Evolutionary conservation across 35 echinoderm and acorn worm species (phyloP), one percentile per base, ranked within the genome.

Genomic region (Eucidaris tribuloides): DNA sequence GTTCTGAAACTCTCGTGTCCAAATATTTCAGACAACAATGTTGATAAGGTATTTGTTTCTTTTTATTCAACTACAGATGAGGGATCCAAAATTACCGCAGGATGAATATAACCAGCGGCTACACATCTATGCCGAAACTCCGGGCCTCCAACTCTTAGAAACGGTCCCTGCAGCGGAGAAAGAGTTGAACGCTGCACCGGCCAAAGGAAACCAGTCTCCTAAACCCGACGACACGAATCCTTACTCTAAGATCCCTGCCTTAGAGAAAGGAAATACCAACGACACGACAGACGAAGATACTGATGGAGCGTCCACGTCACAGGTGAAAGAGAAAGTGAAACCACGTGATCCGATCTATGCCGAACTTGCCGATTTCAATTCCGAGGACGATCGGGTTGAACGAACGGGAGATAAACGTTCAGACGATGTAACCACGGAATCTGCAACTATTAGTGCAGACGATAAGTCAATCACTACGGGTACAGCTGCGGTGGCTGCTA

Each of bases 81-180:
- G 68, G 68, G 68, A 74, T 40, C 68, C 28, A 6, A 74, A 74
- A 4, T 1, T 41, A 44, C 68, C 38, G 28, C 28, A 38, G 2
- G 68, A 74, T 20, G 68, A 74, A 74, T 74, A 74, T 23, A 74
- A 74, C 37, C 34, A 36, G 29, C 38, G 68, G 11, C 34, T 74
- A 22, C 68, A 74, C 68, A 74, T 74, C 36, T 74, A 74, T 6
- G 68, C 68, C 38, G 68, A 74, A 25, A 74, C 68, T 20, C 68
- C 68, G 2, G 68, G 68, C 37, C 68, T 74, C 5, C 68, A 74
- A 44, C 41, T 35, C 18, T 2, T 40, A 25, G 14, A 7, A 9
- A 27, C 44, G 1, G 68, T 74, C 14, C 68, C 68, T 18, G 68
- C 68, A 33, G 38, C 68, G 7, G 68, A 74, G 37, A 74, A 74